Evolutionary conservation across 1,140 invertebrate species (phyloP), one percentile per base, ranked within the genome.

Genomic region (Psix sp.): DNA sequence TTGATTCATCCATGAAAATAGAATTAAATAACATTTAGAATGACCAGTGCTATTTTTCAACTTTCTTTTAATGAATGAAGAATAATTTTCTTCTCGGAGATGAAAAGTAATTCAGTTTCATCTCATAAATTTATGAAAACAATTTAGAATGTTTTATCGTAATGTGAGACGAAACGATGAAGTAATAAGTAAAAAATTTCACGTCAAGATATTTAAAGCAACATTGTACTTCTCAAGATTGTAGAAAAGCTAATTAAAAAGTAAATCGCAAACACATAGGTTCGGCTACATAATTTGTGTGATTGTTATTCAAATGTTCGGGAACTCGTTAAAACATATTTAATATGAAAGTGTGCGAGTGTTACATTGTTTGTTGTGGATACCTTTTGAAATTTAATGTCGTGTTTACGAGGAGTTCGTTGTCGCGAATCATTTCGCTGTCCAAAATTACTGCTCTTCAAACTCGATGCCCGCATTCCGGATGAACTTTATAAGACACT

Each of bases 381-480:
- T 63, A 54, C 24, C 40, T 66, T n/a, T 14, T 62, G 29, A 62
- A 74, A 67, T 60, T 57, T 54, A 62, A 63, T 48, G 39, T 51
- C 21, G 43, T 67, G 62, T 66, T 74, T 63, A 74, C 56, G 66
- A 71, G 29, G 35, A 54, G 62, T 57, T n/a, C n/a, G n/a, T 67
- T 24, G 51, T 63, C 38, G 49, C 63, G 70, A 74, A 74, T 66
- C 62, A 66, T 62, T 49, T 60, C 56, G 42, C 36, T 56, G 56
- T 62, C 70, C 51, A 74, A 74, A 74, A 74, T 74, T 66, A 74
- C 70, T 59, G 29, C 48, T 66, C 42, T 56, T 67, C 70, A 74
- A 59, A 65, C 59, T 57, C 21, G 13, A 38, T 26, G 38, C 14
- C 21, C 51, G n/a, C 45, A 40, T 57, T 40, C 35, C 31, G 21